phyloP scores from a whole-genome alignment of 2,113 vertebrate genomes.

The Nibea albiflora region DNA sequence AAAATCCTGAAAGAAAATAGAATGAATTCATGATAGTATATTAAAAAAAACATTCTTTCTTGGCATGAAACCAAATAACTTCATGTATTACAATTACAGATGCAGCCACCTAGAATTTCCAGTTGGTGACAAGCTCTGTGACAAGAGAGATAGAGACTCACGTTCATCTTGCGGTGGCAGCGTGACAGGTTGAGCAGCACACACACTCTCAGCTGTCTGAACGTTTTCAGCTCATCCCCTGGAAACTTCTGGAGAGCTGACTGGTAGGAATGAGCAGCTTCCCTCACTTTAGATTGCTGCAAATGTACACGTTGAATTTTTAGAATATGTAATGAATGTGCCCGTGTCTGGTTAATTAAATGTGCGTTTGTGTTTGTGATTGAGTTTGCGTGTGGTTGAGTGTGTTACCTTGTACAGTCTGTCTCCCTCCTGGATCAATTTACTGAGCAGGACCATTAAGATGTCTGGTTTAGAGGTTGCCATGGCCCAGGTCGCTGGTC shows the following conservation, averaged over 20 bases:
- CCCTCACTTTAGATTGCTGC: conserved; percentile 96
- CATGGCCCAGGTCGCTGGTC: conserved; percentile 99
- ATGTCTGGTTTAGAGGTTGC: conserved; percentile 99
- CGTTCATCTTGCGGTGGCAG: conserved; percentile 97
- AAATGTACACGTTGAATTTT: not conserved
- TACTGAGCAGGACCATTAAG: conserved; percentile 98
- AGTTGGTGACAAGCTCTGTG: no score
- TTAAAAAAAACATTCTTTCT: not conserved
- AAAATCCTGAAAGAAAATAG: conserved; percentile 78
- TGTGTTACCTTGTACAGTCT: conserved; percentile 95
- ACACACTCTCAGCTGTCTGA: conserved; percentile 95
- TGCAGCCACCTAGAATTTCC: no score
- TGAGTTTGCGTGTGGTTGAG: no score
- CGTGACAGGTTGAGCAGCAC: conserved; percentile 97
- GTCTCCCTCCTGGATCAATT: conserved; percentile 98
- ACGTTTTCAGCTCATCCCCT: conserved; percentile 96
- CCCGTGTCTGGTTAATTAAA: not conserved
- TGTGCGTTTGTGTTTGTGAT: not conserved
- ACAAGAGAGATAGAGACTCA: conserved; percentile 74
- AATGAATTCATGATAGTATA: not conserved
- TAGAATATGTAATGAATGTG: not conserved
- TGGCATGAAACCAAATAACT: not conserved
- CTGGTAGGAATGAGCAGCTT: conserved; percentile 96
- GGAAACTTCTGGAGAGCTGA: conserved; percentile 98
- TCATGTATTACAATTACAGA: not conserved